phyloP scores from a whole-genome alignment of 2,797 vertebrate genomes.

The Chaunax sp. region DNA sequence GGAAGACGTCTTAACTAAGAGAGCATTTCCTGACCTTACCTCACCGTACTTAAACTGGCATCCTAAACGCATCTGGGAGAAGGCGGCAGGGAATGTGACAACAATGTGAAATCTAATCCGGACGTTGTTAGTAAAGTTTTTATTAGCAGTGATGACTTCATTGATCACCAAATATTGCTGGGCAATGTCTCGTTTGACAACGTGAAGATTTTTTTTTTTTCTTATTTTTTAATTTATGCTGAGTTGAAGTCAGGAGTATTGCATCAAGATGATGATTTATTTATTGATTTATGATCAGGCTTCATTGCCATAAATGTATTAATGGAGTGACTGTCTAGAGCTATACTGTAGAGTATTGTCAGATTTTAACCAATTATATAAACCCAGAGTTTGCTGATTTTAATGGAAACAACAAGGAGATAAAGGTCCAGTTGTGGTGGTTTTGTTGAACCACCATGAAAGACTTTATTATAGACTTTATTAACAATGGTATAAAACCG shows the following conservation, averaged over 20 bases:
- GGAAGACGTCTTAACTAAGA: not conserved
- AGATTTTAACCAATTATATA: not conserved
- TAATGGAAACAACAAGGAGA: too few species aligned
- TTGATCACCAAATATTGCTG: constrained; percentile 63
- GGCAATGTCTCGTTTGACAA: constrained; percentile 61
- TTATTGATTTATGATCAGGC: constrained; percentile 24
- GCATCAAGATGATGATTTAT: constrained; percentile 41
- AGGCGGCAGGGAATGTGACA: constrained; percentile 3
- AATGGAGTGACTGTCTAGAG: constrained; percentile 17
- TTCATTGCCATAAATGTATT: not conserved
- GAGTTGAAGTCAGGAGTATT: constrained; percentile 51
- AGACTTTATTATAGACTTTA: too few species aligned
- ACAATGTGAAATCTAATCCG: constrained; percentile 48
- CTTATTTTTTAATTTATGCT: constrained; percentile 36
- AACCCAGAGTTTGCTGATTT: not conserved
- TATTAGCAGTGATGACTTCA: constrained; percentile 23
- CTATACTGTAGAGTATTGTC: constrained; percentile 13
- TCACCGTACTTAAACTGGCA: not conserved
- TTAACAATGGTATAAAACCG: too few species aligned
- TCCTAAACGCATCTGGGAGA: not conserved
- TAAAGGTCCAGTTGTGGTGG: too few species aligned
- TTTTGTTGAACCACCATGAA: too few species aligned
- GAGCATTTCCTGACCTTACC: not conserved
- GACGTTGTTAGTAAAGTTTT: constrained; percentile 15
- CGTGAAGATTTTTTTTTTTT: not conserved